Evolutionary conservation across 2,797 vertebrate species (phyloP).

Genomic region (Xenentodon cancila): DNA sequence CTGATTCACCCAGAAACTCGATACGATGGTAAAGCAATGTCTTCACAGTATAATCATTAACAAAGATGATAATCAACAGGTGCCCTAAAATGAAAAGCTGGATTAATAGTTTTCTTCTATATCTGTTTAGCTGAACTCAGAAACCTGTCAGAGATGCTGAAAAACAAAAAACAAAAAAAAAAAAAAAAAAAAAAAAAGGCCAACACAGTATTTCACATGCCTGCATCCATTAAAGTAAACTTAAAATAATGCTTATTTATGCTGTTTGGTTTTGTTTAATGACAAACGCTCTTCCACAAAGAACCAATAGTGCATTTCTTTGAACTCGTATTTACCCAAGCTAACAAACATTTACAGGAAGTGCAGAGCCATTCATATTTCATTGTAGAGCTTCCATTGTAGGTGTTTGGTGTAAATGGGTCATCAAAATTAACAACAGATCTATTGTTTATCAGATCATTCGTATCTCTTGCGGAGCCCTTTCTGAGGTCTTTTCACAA

Average conservation of each 20-base stretch:
- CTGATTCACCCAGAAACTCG: too few relatives aligned
- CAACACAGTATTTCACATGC: constrained; percentile 67
- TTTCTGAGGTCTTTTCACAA: constrained; percentile 47
- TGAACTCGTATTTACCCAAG: constrained; percentile 69
- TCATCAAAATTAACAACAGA: constrained; percentile 70
- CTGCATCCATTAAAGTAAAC: constrained; percentile 60
- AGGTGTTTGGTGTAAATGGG: constrained; percentile 64
- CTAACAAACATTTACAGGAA: constrained; percentile 76
- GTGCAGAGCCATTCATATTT: constrained; percentile 73
- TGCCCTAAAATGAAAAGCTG: constrained; percentile 48
- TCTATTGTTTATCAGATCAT: constrained; percentile 56
- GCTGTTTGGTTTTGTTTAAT: constrained; percentile 70
- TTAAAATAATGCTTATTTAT: constrained; percentile 72
- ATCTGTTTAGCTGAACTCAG: constrained; percentile 40
- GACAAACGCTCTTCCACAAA: constrained; percentile 49
- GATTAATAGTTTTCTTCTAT: constrained; percentile 62
- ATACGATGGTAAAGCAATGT: too few relatives aligned
- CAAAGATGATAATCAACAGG: too few relatives aligned
- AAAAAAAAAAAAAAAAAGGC: constrained; percentile 48
- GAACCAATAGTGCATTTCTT: constrained; percentile 59
- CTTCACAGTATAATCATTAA: too few relatives aligned
- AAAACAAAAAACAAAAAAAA: constrained; percentile 54
- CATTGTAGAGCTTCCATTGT: constrained; percentile 66
- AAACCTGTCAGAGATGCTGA: constrained; percentile 56
- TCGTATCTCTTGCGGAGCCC: constrained; percentile 49